Evolutionary conservation across 2,888 invertebrate genomes (phyloP), one percentile per base, ranked within the genome.

Genomic region (Dyspetes luteomarginatus): DNA sequence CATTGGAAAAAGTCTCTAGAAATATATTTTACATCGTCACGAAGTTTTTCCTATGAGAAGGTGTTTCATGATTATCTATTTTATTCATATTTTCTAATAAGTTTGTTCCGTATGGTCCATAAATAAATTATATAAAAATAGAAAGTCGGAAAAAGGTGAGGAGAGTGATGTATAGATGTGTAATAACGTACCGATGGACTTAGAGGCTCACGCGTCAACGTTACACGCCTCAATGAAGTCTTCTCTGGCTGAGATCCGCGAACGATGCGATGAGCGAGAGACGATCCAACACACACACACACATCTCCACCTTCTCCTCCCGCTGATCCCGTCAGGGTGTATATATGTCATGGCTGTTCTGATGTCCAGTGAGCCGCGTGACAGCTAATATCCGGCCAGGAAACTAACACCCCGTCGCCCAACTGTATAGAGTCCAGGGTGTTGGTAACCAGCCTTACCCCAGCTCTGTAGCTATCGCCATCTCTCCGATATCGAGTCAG

Each of bases 381-480:
- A 92, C 91, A 91, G 91, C 90, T 91, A 92, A 92, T 92, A 92
- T 91, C 91, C 91, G 90, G 86, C 88, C 89, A 88, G 91, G 90
- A 91, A 91, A 91, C 90, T 89, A 90, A 90, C 90, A 88, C 89
- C 89, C 89, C 87, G 82, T 83, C 82, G 62, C 77, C 68, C 78
- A 26, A 62, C 65, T 60, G 56, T 79, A n/a, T n/a, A n/a, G 77
- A 62, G 30, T 62, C 68, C 71, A 56, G 71, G 77, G 58, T 75
- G 65, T 73, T 76, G 65, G 75, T 82, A 81, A 77, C 82, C 62
- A 48, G 55, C 68, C 67, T 71, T 60, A 55, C 55, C 45, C 64
- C 78, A 62, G 55, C 41, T 48, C 36, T 89, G 87, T 86, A 88
- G 86, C 86, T 86, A 86, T 89, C 87, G 86, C 74, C 74, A 65